Percentiles rank a stretch among this genome's conserved stretches.
phyloP scores from a whole-genome alignment of 2,113 vertebrate genomes.

The Ahaetulla prasina region DNA sequence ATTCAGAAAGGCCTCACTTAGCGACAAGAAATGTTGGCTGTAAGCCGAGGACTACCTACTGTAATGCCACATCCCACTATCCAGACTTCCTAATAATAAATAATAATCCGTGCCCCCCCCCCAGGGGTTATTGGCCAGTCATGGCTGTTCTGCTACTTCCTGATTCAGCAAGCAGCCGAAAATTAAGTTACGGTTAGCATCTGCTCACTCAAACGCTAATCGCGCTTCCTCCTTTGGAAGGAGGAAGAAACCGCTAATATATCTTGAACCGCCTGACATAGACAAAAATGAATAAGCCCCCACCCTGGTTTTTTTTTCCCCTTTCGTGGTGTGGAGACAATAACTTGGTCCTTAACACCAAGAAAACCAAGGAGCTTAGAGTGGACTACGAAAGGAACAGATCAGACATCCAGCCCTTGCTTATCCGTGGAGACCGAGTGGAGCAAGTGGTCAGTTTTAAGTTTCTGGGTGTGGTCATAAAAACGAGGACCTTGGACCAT shows the following conservation, averaged over 20 bases:
- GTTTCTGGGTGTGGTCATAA: too few species aligned
- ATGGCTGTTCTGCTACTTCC: not conserved
- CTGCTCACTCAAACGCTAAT: not conserved
- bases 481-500: too few species aligned
- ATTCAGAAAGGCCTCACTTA: not conserved
- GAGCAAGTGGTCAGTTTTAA: too few species aligned
- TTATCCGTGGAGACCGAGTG: too few species aligned
- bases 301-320: not conserved
- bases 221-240: slow-evolving; percentile 5
- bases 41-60: not conserved
- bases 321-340: too few species aligned
- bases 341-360: too few species aligned
- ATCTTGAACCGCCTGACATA: not conserved
- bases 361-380: too few species aligned
- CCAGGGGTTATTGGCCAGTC: not conserved
- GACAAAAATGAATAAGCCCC: not conserved
- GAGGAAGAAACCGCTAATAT: not conserved
- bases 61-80: too few species aligned
- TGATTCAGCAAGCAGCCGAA: slow-evolving; percentile 40
- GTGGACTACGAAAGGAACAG: too few species aligned
- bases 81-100: not conserved
- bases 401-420: too few species aligned
- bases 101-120: not conserved
- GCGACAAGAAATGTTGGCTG: not conserved
- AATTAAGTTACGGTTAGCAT: slow-evolving; percentile 12